Conservation (phyloP, 2,113 vertebrate species). For the Pleuronectes platessa region DNA sequence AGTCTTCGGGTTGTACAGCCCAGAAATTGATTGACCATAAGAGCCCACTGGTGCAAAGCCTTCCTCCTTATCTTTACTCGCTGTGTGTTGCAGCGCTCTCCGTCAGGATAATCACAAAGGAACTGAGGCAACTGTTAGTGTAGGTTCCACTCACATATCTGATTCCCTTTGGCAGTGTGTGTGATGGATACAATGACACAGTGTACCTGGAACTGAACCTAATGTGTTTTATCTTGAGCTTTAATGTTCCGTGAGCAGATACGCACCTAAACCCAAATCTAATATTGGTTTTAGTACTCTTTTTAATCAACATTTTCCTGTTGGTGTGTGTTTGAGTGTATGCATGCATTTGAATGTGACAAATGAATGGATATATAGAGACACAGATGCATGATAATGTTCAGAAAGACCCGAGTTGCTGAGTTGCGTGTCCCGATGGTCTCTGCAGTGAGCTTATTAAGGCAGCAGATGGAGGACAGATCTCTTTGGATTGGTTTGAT, state of each 20-base stretch:
- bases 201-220: constrained; percentile 18
- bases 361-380: neutral
- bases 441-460: constrained; percentile 94
- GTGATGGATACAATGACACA: constrained; percentile 29
- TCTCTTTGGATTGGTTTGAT: constrained; percentile 98
- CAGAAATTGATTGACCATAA: constrained; percentile 57
- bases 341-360: neutral
- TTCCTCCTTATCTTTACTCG: constrained; percentile 40
- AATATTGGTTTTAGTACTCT: neutral
- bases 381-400: constrained; percentile 10
- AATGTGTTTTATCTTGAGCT: neutral
- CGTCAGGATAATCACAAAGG: constrained; percentile 39
- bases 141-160: constrained; percentile 37
- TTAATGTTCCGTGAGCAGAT: too few relatives aligned
- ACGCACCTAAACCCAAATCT: neutral
- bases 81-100: constrained; percentile 44
- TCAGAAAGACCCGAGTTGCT: constrained; percentile 21
- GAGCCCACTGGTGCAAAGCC: constrained; percentile 52
- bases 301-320: neutral
- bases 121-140: constrained; percentile 47
- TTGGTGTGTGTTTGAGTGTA: neutral
- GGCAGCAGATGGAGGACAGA: constrained; percentile 97
- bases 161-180: constrained; percentile 27
- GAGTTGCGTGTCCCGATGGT: constrained; percentile 48
- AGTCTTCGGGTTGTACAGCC: constrained; percentile 27